Evolutionary conservation across 2,888 invertebrate genomes (phyloP), one percentile per base, ranked within the genome.

Genomic region (Tipula vernalis): DNA sequence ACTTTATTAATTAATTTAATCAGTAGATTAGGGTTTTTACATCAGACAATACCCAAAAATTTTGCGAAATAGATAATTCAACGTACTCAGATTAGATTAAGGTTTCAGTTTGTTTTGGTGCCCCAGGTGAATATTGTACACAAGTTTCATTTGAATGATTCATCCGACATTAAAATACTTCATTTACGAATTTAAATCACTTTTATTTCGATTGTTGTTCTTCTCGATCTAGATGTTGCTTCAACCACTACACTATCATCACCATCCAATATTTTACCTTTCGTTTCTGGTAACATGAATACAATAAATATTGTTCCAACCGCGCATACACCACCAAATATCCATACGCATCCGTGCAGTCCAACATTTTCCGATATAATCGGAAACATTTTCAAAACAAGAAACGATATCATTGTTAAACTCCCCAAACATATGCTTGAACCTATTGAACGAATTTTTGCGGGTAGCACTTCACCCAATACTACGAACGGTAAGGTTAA

Each of bases 391-490:
- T 47, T 42, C 71, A 87, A 87, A 5, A 87, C 41, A 12, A 87
- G 13, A 86, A 87, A 91, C 0, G 90, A 87, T 18, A 90, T 28
- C 0, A 89, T 0, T 86, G 90, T 91, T 28, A 91, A 86, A 3
- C 89, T 87, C 0, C 88, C 88, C 87, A 90, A 88, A 5, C 89
- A 89, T 0, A 90, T 87, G 0, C 90, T 89, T 5, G 90, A 89
- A 6, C 88, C 90, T 83, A 90, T 13, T 0, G 90, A 89, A 4
- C 91, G 90, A 86, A 91, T 90, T 89, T 91, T 91, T 0, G 89
- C 88, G 0, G 91, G 91, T 85, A 91, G 89, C 3, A 91, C 89
- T 87, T 91, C 91, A 0, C 90, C 90, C 0, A 91, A 86, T 2
- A 91, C 88, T 0, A 91, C 89, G 87, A 90, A 90, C 41, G 90